These are phyloP conservation scores for Rachycentron canadum DNA, from an alignment of 2,797 vertebrate species.

Conservation along the genomic window DNA sequence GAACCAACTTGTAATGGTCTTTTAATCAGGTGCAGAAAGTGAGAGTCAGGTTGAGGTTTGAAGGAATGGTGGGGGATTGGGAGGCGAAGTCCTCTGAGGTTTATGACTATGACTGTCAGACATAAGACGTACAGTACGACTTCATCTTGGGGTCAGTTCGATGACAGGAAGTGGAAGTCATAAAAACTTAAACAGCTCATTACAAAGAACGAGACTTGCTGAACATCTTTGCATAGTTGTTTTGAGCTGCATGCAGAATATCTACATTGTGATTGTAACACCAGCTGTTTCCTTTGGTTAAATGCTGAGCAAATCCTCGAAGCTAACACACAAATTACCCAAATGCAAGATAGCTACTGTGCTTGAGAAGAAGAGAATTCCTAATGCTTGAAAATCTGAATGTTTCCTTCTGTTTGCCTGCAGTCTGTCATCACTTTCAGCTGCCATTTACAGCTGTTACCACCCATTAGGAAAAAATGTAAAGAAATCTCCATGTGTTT, in stretches of 20 bases:
- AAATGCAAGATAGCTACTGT: slow-evolving; percentile 32
- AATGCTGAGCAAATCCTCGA: slow-evolving; percentile 29
- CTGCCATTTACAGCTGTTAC: slow-evolving; percentile 53
- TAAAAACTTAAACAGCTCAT: slow-evolving; percentile 39
- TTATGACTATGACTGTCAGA: slow-evolving; percentile 24
- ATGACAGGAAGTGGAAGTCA: slow-evolving; percentile 26
- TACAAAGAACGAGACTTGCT: background rate
- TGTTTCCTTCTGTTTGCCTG: slow-evolving; percentile 40
- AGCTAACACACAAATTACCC: slow-evolving; percentile 44
- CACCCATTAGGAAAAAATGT: slow-evolving; percentile 36
- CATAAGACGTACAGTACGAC: background rate
- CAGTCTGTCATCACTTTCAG: slow-evolving; percentile 51
- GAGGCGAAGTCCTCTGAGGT: background rate
- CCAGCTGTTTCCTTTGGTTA: slow-evolving; percentile 43
- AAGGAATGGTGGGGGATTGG: background rate
- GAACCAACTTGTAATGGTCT: slow-evolving; percentile 39
- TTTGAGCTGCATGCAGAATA: slow-evolving; percentile 1
- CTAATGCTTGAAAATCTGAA: slow-evolving; percentile 48
- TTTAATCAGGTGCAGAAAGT: slow-evolving; percentile 62
- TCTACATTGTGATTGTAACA: slow-evolving; percentile 35
- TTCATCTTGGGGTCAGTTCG: slow-evolving; percentile 29
- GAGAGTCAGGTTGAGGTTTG: slow-evolving; percentile 49
- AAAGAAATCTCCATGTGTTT: slow-evolving; percentile 21
- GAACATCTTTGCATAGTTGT: background rate
- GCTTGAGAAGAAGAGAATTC: slow-evolving; percentile 29